Conservation (phyloP, 2,888 invertebrate genomes). For the Eupithecia centaureata region DNA sequence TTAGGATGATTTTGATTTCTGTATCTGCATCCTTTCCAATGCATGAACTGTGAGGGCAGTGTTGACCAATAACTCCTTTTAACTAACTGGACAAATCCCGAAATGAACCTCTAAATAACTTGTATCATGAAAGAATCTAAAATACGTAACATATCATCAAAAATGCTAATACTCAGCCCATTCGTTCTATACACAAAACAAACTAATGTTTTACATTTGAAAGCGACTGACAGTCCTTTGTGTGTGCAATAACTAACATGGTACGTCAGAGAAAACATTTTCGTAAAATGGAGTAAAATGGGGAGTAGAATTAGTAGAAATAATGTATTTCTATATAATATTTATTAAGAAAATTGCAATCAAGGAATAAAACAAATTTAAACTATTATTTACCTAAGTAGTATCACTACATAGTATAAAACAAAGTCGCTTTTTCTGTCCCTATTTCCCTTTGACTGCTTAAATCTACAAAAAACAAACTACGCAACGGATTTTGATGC, state of each 20-base stretch:
- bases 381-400: too few relatives aligned
- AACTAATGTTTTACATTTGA: constrained; percentile 33
- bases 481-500: too few relatives aligned
- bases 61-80: too few relatives aligned
- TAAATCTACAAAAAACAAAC: too few relatives aligned
- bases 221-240: constrained; percentile 32
- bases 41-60: neutral
- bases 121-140: neutral
- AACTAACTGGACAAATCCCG: too few relatives aligned
- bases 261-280: neutral
- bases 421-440: too few relatives aligned
- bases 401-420: too few relatives aligned
- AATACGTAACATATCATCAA: neutral
- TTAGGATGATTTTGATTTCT: neutral
- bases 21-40: neutral
- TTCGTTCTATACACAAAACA: constrained; percentile 14
- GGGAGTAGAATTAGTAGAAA: too few relatives aligned
- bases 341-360: too few relatives aligned
- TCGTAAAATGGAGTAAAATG: neutral
- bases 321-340: too few relatives aligned
- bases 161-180: neutral
- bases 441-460: too few relatives aligned
- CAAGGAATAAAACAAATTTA: too few relatives aligned
- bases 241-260: constrained; percentile 6
- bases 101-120: neutral